phyloP scores from a whole-genome alignment of 2,888 invertebrate genomes.

The Heteropelma amictum region DNA sequence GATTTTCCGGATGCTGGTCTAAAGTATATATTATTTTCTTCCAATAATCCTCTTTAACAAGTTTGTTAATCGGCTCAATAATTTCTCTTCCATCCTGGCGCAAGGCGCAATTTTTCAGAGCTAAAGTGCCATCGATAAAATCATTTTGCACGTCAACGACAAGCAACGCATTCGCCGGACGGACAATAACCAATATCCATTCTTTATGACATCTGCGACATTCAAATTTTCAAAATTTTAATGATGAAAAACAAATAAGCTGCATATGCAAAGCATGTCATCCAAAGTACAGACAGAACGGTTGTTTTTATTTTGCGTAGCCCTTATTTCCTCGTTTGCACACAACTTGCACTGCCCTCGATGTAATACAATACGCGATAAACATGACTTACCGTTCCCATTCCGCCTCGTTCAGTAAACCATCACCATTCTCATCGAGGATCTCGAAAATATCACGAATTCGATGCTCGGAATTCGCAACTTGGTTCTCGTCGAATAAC shows the following conservation, averaged over 20 bases:
- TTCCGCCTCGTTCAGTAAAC: constrained; percentile 87
- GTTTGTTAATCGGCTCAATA: constrained; percentile 91
- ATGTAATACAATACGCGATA: no score
- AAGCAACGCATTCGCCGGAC: constrained; percentile 90
- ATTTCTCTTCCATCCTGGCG: constrained; percentile 93
- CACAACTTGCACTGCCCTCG: not conserved
- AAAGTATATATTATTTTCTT: constrained; percentile 93
- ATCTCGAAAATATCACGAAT: constrained; percentile 87
- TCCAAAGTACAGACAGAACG: no score
- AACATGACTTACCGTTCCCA: constrained; percentile 81
- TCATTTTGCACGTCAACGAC: constrained; percentile 99
- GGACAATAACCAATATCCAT: constrained; percentile 86
- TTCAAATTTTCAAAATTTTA: not conserved
- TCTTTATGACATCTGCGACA: constrained; percentile 86
- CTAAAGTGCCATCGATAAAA: constrained; percentile 95
- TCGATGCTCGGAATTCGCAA: constrained; percentile 80
- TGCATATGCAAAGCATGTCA: no score
- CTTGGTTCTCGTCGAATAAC: constrained; percentile 63
- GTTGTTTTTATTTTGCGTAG: no score
- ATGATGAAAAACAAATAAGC: no score
- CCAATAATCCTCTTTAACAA: constrained; percentile 85
- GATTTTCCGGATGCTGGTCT: constrained; percentile 97
- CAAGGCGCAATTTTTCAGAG: constrained; percentile 92
- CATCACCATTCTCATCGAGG: constrained; percentile 87
- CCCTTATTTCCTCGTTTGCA: not conserved